A percentile compares a stretch with the other conserved stretches of the same genome.
Conservation (phyloP, 2,113 vertebrate species). For the Phrynosoma blainvillii region DNA sequence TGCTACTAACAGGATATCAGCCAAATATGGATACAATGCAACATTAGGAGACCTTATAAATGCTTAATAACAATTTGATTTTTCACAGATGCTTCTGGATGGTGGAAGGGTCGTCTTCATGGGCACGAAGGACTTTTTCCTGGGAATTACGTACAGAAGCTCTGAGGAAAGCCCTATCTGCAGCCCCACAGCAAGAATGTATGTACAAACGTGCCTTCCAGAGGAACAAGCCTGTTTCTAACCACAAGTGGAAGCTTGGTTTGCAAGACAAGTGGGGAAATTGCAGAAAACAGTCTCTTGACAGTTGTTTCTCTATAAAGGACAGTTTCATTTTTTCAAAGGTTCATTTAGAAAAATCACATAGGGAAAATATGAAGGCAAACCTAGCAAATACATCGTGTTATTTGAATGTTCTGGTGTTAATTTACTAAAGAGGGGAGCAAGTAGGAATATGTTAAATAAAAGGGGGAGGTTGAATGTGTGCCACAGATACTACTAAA, state of each 20-base stretch:
- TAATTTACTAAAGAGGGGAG: not conserved
- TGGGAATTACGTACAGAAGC: constrained; percentile 96
- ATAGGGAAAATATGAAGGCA: not conserved
- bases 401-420: not conserved
- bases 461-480: not conserved
- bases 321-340: not conserved
- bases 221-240: not conserved
- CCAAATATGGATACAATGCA: too few relatives aligned
- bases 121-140: constrained; percentile 95
- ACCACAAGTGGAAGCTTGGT: not conserved
- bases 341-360: not conserved
- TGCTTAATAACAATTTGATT: too few relatives aligned
- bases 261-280: too few relatives aligned
- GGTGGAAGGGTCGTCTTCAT: constrained; percentile 91
- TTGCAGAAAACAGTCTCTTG: not conserved
- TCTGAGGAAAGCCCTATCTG: constrained; percentile 69
- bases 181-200: accelerated
- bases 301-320: not conserved
- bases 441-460: not conserved
- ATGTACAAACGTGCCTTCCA: not conserved
- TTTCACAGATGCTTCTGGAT: constrained; percentile 86
- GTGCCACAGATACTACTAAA: not conserved
- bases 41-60: too few relatives aligned
- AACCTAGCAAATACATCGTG: too few relatives aligned
- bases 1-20: too few relatives aligned